These are phyloP conservation scores for Apoda limacodes DNA, from an alignment of 2,888 invertebrate species.

Conservation along the genomic window DNA sequence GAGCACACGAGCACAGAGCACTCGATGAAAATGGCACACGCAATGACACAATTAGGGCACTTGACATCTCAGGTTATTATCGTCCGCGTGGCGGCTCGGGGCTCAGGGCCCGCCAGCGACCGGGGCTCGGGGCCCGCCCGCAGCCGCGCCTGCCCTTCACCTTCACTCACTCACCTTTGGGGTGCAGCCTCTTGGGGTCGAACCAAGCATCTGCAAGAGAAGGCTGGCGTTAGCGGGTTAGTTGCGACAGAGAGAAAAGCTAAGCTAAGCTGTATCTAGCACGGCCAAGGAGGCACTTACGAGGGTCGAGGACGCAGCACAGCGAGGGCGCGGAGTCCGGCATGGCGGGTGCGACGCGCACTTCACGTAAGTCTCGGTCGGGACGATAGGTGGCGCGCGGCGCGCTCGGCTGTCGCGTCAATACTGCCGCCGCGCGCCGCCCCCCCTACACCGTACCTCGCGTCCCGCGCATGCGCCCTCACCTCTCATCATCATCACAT, in stretches of 20 bases:
- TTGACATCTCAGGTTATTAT: too few species aligned
- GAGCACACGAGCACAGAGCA: too few species aligned
- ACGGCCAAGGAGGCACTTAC: slow-evolving; percentile 43
- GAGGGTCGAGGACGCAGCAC: slow-evolving; percentile 60
- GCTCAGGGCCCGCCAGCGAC: slow-evolving; percentile 34
- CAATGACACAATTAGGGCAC: too few species aligned
- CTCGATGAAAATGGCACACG: too few species aligned
- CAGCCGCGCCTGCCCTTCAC: slow-evolving; percentile 25
- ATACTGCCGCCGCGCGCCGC: slow-evolving; percentile 58
- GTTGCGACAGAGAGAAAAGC: slow-evolving; percentile 58
- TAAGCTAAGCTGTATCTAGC: slow-evolving; percentile 28
- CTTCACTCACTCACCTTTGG: slow-evolving; percentile 80
- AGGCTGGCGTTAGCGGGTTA: slow-evolving; percentile 68
- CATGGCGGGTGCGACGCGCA: slow-evolving; percentile 36
- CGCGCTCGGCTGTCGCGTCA: slow-evolving; percentile 69
- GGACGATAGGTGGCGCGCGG: slow-evolving; percentile 51
- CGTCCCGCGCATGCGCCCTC: slow-evolving; percentile 21
- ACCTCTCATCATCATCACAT: slow-evolving; percentile 20
- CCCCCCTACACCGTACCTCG: slow-evolving; percentile 34
- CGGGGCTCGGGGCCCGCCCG: slow-evolving; percentile 30
- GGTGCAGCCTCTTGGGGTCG: slow-evolving; percentile 91
- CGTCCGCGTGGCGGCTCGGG: slow-evolving; percentile 29
- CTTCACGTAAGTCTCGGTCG: slow-evolving; percentile 57
- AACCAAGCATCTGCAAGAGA: slow-evolving; percentile 93
- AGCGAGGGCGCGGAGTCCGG: slow-evolving; percentile 59